Evolutionary conservation across 2,888 invertebrate genomes (phyloP).

Genomic region (Halictus quadricinctus): DNA sequence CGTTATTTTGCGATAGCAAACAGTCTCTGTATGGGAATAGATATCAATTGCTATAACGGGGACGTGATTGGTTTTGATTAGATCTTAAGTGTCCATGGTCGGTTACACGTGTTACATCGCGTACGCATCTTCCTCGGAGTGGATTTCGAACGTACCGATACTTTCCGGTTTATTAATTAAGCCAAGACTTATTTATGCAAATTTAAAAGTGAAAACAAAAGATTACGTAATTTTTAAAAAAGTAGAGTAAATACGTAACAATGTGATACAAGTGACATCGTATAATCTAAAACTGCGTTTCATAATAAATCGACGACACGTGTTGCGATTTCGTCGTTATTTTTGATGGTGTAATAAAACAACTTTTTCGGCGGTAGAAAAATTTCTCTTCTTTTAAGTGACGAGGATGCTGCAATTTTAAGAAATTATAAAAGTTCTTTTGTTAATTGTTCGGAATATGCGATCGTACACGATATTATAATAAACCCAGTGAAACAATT

Average conservation of each 20-base stretch:
- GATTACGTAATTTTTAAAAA: background rate
- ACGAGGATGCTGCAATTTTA: background rate
- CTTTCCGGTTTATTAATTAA: constrained; percentile 19
- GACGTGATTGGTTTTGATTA: constrained; percentile 61
- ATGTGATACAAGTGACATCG: background rate
- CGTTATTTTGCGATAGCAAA: constrained; percentile 11
- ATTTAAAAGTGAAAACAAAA: background rate
- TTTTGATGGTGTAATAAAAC: background rate
- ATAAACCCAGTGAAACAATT: background rate
- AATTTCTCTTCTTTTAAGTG: background rate
- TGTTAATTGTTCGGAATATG: background rate
- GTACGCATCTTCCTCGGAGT: constrained; percentile 7
- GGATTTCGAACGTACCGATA: background rate
- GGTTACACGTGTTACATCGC: constrained; percentile 2
- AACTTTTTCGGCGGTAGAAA: background rate
- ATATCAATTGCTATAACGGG: constrained; percentile 49
- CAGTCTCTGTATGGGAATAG: constrained; percentile 10
- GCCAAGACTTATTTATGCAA: background rate
- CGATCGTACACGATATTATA: background rate
- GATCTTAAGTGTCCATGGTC: constrained; percentile 44
- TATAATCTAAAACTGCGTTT: background rate
- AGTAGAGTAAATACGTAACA: background rate
- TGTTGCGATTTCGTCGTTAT: background rate
- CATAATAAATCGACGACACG: background rate
- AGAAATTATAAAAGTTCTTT: background rate